phyloP scores from a whole-genome alignment of 2,797 vertebrate species.

The Champsocephalus gunnari region DNA sequence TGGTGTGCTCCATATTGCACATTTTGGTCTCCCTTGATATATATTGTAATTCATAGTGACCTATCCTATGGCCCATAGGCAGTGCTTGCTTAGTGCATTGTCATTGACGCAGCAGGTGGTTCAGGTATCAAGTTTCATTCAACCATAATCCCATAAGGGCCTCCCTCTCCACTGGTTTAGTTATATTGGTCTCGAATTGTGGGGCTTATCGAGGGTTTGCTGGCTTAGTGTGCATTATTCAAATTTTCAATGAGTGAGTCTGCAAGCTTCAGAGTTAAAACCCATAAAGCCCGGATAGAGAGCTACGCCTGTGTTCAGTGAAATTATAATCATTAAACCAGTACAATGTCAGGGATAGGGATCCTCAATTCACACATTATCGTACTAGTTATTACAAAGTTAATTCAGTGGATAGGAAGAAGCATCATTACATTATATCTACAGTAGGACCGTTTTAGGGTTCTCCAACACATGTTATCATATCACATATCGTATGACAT shows the following conservation, averaged over 20 bases:
- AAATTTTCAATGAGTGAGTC: constrained; percentile 53
- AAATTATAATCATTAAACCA: constrained; percentile 53
- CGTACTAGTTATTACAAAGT: not conserved
- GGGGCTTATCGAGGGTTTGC: constrained; percentile 59
- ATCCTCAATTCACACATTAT: constrained; percentile 3
- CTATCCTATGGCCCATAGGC: constrained; percentile 1
- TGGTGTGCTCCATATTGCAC: not conserved
- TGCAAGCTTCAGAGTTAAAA: constrained; percentile 61
- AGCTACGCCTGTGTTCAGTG: constrained; percentile 41
- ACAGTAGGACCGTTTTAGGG: not conserved
- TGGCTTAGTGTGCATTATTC: constrained; percentile 68
- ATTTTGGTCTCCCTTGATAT: constrained; percentile 3
- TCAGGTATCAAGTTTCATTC: constrained; percentile 44
- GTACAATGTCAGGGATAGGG: constrained; percentile 13
- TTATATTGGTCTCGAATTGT: constrained; percentile 55
- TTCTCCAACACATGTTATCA: not conserved
- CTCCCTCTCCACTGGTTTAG: constrained; percentile 33
- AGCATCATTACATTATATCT: not conserved
- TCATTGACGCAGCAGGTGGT: constrained; percentile 7
- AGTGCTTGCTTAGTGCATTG: constrained; percentile 5
- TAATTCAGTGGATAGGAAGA: constrained; percentile 7
- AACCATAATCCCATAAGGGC: constrained; percentile 43
- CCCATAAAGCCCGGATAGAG: constrained; percentile 54
- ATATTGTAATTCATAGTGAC: not conserved
- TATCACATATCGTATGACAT: no score